Conservation (phyloP, 2,888 invertebrate species). For the Chaetogeoica ovagalla region DNA sequence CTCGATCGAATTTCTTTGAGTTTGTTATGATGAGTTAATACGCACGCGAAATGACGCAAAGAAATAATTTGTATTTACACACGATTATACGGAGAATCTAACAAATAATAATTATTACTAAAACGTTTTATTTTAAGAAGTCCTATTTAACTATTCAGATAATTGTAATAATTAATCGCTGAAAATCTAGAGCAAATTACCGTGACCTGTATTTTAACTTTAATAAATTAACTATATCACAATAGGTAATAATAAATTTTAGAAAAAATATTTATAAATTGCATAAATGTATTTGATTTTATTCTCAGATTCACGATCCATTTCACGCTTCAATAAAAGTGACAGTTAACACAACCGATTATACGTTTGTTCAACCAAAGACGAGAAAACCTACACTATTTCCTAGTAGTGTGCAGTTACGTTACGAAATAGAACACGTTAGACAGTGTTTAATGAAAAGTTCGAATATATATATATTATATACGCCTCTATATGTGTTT, state of each 20-base stretch:
- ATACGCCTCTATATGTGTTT: neutral
- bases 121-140: too few relatives aligned
- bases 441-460: constrained; percentile 71
- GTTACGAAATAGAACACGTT: constrained; percentile 78
- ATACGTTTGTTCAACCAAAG: constrained; percentile 66
- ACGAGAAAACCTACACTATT: constrained; percentile 66
- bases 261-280: neutral
- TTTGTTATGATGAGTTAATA: too few relatives aligned
- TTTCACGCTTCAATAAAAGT: constrained; percentile 36
- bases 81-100: too few relatives aligned
- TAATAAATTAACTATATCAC: too few relatives aligned
- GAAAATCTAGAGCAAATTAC: too few relatives aligned
- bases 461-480: constrained; percentile 57
- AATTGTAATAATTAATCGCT: too few relatives aligned
- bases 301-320: constrained; percentile 19
- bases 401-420: constrained; percentile 72
- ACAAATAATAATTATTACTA: too few relatives aligned
- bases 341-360: constrained; percentile 16
- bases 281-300: neutral
- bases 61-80: too few relatives aligned
- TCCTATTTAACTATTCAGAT: too few relatives aligned
- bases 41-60: too few relatives aligned
- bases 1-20: too few relatives aligned
- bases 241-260: neutral
- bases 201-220: too few relatives aligned